Evolutionary conservation across 2,113 vertebrate species (phyloP).

Genomic region (Mellivora capensis): DNA sequence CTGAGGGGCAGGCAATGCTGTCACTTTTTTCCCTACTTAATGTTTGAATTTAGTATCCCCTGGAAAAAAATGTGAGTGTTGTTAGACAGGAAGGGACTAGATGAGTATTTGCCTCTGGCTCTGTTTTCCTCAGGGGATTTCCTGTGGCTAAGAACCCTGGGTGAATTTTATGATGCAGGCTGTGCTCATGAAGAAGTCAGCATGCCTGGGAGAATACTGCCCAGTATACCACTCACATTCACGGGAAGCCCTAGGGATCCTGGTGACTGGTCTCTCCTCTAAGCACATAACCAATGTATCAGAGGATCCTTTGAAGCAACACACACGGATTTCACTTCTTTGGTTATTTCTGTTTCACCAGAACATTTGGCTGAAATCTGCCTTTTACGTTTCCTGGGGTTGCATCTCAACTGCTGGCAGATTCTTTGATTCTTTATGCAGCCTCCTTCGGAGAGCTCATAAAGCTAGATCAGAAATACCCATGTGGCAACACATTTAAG

Average conservation of each 20-base stretch:
- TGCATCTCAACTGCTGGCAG: background rate
- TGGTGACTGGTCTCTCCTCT: background rate
- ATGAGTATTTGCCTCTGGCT: background rate
- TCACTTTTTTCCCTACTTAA: background rate
- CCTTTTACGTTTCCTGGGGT: constrained; percentile 7
- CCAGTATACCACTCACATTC: background rate
- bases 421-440: constrained; percentile 27
- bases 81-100: background rate
- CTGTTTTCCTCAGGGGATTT: background rate
- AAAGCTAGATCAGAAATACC: constrained; percentile 29
- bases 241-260: background rate
- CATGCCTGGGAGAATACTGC: background rate
- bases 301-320: background rate
- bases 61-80: background rate
- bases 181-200: background rate
- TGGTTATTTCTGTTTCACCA: background rate
- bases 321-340: background rate
- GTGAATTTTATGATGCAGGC: constrained; percentile 3
- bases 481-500: constrained; percentile 29
- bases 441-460: background rate
- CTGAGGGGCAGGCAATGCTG: background rate
- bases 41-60: background rate
- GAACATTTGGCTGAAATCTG: background rate
- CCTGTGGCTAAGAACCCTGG: background rate
- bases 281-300: constrained; percentile 12